Evolutionary conservation across 2,113 vertebrate genomes (phyloP).

Genomic region (Pteruthius melanotis): DNA sequence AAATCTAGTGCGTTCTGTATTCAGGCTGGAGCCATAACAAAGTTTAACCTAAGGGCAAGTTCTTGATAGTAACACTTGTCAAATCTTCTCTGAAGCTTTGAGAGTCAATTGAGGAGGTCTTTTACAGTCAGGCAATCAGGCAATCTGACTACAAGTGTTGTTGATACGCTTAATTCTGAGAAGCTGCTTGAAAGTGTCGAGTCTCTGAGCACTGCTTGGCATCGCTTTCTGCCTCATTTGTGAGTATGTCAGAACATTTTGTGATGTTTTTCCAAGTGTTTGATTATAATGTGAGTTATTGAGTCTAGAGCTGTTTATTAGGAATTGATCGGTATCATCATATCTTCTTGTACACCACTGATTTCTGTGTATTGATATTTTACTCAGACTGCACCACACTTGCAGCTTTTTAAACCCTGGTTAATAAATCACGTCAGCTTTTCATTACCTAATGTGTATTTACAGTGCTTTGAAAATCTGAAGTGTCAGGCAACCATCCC

Average conservation of each 20-base stretch:
- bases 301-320: background rate
- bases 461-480: background rate
- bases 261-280: background rate
- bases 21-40: background rate
- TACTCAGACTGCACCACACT: background rate
- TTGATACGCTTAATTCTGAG: background rate
- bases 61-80: background rate
- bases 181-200: background rate
- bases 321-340: background rate
- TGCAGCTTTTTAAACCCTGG: background rate
- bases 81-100: slow-evolving; percentile 13
- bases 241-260: background rate
- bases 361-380: background rate
- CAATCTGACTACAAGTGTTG: background rate
- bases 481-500: background rate
- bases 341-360: background rate
- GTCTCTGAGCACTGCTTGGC: background rate
- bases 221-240: background rate
- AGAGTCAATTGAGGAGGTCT: background rate
- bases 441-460: slow-evolving; percentile 1
- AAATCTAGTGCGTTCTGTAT: background rate
- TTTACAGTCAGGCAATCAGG: background rate
- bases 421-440: background rate
- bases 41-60: background rate
- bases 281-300: background rate